Percentiles rank a stretch among this genome's conserved stretches.
phyloP scores from a whole-genome alignment of 1,140 invertebrate genomes.

The Sarcophaga peregrina region DNA sequence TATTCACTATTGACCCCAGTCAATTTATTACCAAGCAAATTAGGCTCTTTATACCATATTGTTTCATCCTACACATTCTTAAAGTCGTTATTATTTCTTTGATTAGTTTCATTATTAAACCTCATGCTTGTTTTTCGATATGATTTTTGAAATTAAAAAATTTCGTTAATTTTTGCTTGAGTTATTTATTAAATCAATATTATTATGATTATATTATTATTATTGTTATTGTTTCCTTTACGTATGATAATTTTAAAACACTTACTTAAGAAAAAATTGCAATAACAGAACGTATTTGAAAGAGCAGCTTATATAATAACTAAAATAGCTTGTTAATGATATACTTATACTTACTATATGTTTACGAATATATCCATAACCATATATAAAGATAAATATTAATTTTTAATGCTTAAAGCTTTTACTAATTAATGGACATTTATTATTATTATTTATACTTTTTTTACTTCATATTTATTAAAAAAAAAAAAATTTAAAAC shows the following conservation, averaged over 20 bases:
- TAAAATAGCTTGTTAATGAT: slow-evolving; percentile 27
- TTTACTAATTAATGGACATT: neutral
- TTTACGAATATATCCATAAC: no score
- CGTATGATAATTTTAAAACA: neutral
- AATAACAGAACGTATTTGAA: neutral
- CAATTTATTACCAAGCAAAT: neutral
- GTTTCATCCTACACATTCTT: no score
- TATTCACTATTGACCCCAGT: neutral
- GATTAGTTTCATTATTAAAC: slow-evolving; percentile 2
- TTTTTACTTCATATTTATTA: neutral
- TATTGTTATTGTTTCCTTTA: no score
- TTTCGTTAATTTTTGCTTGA: neutral
- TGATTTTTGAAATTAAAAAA: neutral
- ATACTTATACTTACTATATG: neutral
- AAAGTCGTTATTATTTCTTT: neutral
- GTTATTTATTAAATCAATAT: neutral
- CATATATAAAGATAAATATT: no score
- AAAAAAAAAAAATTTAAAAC: neutral
- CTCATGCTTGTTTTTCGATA: neutral
- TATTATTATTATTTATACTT: slow-evolving; percentile 10
- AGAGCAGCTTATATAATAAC: neutral
- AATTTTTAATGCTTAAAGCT: slow-evolving; percentile 4
- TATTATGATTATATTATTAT: neutral
- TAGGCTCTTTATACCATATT: no score
- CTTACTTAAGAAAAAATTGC: neutral